Percentiles rank a stretch among this genome's conserved stretches.
phyloP scores from a whole-genome alignment of 2,113 vertebrate genomes.

The Xyrauchen texanus region DNA sequence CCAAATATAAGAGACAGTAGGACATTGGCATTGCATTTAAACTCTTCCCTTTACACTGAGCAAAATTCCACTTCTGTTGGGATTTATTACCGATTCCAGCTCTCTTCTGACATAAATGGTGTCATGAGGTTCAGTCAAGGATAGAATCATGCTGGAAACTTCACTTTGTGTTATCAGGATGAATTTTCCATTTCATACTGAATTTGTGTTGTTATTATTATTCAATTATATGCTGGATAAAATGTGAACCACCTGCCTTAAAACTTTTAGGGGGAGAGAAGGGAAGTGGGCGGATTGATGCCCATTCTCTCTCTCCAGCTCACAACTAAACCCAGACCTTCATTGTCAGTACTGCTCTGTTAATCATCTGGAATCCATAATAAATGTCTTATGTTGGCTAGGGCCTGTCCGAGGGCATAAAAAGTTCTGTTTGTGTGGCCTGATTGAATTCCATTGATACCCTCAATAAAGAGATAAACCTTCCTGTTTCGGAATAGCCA shows the following conservation, averaged over 20 bases:
- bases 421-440: constrained; percentile 57
- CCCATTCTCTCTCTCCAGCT: constrained; percentile 37
- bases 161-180: constrained; percentile 58
- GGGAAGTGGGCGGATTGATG: constrained; percentile 68
- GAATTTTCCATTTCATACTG: constrained; percentile 75
- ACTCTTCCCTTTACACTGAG: neutral
- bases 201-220: constrained; percentile 61
- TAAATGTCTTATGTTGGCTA: constrained; percentile 78
- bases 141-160: constrained; percentile 70
- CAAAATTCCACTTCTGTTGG: constrained; percentile 34
- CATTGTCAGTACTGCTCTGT: constrained; percentile 60
- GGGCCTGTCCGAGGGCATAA: constrained; percentile 44
- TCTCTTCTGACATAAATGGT: constrained; percentile 42
- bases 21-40: no score
- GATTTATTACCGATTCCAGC: constrained; percentile 46
- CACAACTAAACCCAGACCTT: constrained; percentile 57
- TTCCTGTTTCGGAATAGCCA: constrained; percentile 28
- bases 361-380: constrained; percentile 82
- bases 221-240: constrained; percentile 70
- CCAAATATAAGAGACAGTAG: no score
- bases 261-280: constrained; percentile 66
- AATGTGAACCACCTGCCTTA: constrained; percentile 80
- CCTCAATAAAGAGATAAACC: constrained; percentile 69
- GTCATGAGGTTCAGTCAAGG: constrained; percentile 64
- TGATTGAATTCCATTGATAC: constrained; percentile 64